Evolutionary conservation across 2,797 vertebrate species (phyloP).

Genomic region (Melanotaenia trifasciata): DNA sequence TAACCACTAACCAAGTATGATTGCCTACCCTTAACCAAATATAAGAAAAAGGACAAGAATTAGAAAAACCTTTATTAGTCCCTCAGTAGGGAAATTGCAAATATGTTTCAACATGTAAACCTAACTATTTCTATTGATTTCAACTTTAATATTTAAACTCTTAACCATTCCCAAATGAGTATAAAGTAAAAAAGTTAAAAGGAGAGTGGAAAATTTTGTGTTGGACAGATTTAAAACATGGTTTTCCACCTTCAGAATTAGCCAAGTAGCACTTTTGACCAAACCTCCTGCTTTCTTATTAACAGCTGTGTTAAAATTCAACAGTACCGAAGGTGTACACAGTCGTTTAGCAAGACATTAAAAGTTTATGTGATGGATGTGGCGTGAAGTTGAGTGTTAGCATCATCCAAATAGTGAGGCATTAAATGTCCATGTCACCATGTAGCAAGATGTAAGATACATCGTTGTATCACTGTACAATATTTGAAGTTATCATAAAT

Average conservation of each 20-base stretch:
- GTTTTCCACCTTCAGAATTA: background rate
- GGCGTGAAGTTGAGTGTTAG: background rate
- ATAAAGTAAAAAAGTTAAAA: background rate
- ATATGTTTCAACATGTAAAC: background rate
- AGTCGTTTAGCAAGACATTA: background rate
- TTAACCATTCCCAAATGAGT: background rate
- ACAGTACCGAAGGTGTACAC: background rate
- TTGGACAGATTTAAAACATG: background rate
- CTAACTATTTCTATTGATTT: background rate
- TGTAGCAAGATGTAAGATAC: background rate
- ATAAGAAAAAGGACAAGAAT: too few species aligned
- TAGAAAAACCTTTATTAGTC: too few species aligned
- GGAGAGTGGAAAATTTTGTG: background rate
- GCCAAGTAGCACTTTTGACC: background rate
- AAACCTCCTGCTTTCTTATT: background rate
- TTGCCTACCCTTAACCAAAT: background rate
- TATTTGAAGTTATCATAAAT: background rate
- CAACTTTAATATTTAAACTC: background rate
- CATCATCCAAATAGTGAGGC: background rate
- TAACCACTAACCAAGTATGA: background rate
- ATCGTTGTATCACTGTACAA: background rate
- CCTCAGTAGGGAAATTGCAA: too few species aligned
- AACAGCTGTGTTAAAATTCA: background rate
- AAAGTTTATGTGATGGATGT: background rate
- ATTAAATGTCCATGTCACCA: background rate